Conservation (phyloP, 92 coral and sea anemone genomes). For the Porites cylindrica region DNA sequence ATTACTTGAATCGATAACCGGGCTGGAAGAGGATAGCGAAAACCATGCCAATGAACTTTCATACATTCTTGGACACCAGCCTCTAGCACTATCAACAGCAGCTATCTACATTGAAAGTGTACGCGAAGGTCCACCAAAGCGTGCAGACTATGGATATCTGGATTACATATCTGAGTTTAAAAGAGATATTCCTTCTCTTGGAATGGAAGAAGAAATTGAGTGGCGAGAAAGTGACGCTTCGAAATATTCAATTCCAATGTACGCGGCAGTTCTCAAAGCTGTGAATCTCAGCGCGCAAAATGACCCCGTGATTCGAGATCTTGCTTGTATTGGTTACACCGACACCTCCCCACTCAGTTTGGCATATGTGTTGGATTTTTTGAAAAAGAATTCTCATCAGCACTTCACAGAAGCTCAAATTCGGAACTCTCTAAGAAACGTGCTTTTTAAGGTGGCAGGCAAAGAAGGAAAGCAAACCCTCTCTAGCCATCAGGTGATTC, state of each 20-base stretch:
- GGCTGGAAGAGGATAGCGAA: constrained; percentile 50
- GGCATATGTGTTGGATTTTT: constrained; percentile 58
- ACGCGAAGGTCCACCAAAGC: constrained; percentile 73
- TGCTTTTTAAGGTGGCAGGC: constrained; percentile 69
- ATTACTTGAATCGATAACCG: constrained; percentile 65
- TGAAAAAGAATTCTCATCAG: constrained; percentile 48
- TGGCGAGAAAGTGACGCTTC: constrained; percentile 80
- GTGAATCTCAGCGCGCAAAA: constrained; percentile 69
- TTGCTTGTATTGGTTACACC: constrained; percentile 75
- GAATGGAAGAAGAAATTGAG: constrained; percentile 63
- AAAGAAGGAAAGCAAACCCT: constrained; percentile 53
- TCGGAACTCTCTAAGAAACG: constrained; percentile 69
- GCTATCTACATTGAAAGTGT: constrained; percentile 79
- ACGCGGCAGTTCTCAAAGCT: constrained; percentile 73
- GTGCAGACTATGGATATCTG: constrained; percentile 56
- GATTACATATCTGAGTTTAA: constrained; percentile 74
- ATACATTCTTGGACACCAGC: constrained; percentile 63
- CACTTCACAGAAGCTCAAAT: constrained; percentile 68
- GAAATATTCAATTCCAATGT: constrained; percentile 63
- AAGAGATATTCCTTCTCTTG: constrained; percentile 56
- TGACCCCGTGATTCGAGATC: constrained; percentile 67
- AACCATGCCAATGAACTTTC: constrained; percentile 64
- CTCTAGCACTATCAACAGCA: constrained; percentile 86
- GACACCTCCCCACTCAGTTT: constrained; percentile 71
- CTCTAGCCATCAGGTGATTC: constrained; percentile 76